Conservation (phyloP, 2,113 vertebrate species). For the Illadopsis cleaveri region DNA sequence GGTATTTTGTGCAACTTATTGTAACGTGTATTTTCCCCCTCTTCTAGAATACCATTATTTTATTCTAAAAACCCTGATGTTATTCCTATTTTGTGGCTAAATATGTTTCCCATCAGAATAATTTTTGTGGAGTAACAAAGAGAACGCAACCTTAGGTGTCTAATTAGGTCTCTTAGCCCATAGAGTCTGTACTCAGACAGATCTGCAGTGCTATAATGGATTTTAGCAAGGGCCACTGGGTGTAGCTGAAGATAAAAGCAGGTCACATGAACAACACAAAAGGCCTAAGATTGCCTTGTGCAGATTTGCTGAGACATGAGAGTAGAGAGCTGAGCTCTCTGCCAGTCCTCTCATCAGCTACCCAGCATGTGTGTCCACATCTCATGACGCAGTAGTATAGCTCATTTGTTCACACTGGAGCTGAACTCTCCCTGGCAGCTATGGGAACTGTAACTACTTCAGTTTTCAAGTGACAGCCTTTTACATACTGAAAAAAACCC, state of each 20-base stretch:
- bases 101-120: not conserved
- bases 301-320: not conserved
- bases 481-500: fast-evolving
- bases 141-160: not conserved
- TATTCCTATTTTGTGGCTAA: not conserved
- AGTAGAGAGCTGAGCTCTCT: not conserved
- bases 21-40: not conserved
- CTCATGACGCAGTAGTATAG: fast-evolving
- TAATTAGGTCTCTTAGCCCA: not conserved
- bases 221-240: not conserved
- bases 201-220: not conserved
- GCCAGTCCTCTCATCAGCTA: not conserved
- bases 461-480: not conserved
- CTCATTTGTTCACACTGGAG: not conserved
- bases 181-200: not conserved
- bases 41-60: not conserved
- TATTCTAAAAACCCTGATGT: not conserved
- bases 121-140: not conserved
- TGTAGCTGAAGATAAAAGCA: not conserved
- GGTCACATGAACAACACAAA: not conserved
- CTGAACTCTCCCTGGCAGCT: not conserved
- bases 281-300: not conserved
- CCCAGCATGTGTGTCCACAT: not conserved
- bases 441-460: not conserved
- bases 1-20: not conserved